phyloP scores from a whole-genome alignment of 2,888 invertebrate species.

The Drosophila atripex region DNA sequence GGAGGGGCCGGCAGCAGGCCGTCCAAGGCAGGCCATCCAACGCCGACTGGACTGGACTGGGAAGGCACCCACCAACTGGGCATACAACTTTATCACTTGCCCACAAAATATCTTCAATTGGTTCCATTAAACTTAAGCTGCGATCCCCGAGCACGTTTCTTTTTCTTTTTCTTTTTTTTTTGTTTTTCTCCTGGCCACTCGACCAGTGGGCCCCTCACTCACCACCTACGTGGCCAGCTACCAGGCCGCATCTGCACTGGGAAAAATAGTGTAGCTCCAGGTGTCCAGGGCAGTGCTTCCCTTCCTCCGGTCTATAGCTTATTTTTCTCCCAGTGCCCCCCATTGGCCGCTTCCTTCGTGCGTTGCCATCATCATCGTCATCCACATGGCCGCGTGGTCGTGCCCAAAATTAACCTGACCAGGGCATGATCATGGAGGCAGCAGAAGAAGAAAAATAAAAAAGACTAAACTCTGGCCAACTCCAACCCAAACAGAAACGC shows the following conservation, averaged over 20 bases:
- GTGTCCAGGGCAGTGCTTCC: too few relatives aligned
- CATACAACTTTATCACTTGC: constrained; percentile 81
- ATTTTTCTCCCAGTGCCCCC: constrained; percentile 3
- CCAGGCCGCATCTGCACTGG: not conserved
- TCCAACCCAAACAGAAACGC: constrained; percentile 2
- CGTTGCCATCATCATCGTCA: constrained; percentile 76
- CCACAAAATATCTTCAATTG: constrained; percentile 81
- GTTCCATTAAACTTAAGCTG: constrained; percentile 80
- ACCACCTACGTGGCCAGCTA: not conserved
- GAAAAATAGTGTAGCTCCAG: not conserved
- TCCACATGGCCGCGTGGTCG: constrained; percentile 53
- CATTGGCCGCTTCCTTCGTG: constrained; percentile 59
- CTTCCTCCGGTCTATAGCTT: not conserved
- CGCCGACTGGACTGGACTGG: constrained; percentile 1
- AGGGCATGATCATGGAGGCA: constrained; percentile 65
- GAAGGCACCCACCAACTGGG: constrained; percentile 63
- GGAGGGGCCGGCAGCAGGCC: not conserved
- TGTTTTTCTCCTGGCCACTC: not conserved
- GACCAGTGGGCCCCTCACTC: not conserved
- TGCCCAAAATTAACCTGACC: constrained; percentile 78
- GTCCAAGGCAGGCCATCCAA: not conserved
- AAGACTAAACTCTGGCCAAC: too few relatives aligned
- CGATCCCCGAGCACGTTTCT: constrained; percentile 60
- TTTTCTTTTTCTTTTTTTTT: too few relatives aligned
- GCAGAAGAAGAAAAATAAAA: too few relatives aligned